phyloP scores from a whole-genome alignment of 2,113 vertebrate genomes.

The Carettochelys insculpta region DNA sequence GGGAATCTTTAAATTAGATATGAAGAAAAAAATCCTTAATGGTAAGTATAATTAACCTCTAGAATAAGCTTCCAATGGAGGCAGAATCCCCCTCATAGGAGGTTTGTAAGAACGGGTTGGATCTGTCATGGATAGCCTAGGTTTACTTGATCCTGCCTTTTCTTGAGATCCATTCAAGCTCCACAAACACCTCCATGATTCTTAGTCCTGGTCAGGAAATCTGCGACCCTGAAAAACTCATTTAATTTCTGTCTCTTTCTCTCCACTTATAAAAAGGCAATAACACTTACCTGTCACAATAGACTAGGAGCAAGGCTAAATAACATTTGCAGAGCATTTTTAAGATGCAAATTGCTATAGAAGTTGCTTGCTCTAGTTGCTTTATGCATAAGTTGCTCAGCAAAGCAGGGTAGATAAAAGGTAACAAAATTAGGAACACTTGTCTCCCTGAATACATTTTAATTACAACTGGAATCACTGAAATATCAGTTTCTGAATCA shows the following conservation, averaged over 20 bases:
- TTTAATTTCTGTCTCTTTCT: background rate
- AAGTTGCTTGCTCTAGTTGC: background rate
- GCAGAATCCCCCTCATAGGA: background rate
- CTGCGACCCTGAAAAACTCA: background rate
- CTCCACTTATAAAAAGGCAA: background rate
- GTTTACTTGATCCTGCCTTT: background rate
- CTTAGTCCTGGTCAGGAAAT: background rate
- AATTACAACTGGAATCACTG: background rate
- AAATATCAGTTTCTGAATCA: conserved; percentile 26
- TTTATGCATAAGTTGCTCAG: background rate
- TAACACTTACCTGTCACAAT: background rate
- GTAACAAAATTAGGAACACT: background rate
- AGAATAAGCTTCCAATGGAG: background rate
- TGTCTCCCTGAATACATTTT: conserved; percentile 9
- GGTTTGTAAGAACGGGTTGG: background rate
- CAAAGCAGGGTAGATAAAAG: background rate
- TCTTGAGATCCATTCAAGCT: background rate
- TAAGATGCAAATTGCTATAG: background rate
- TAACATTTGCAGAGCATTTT: background rate
- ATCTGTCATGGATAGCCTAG: background rate
- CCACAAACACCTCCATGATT: no score
- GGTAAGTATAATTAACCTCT: background rate
- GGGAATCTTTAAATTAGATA: background rate
- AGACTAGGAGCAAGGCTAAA: background rate
- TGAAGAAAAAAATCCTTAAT: background rate